phyloP scores from a whole-genome alignment of 1,140 invertebrate genomes.

The Rhyzopertha dominica region DNA sequence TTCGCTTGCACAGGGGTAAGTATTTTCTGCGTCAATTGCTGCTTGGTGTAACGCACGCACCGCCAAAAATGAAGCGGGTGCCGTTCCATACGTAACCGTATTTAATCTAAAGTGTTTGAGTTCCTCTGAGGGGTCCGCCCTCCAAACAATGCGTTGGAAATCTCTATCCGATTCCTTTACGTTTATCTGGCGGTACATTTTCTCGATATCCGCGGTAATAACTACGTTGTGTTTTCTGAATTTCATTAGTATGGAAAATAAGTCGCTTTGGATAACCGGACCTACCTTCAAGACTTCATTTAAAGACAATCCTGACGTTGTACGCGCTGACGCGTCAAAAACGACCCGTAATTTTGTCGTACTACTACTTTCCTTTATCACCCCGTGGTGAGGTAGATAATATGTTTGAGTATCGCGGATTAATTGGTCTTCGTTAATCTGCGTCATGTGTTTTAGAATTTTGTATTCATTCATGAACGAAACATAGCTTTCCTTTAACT shows the following conservation, averaged over 20 bases:
- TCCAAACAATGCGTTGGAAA: conserved; percentile 28
- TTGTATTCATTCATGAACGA: conserved; percentile 42
- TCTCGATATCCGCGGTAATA: conserved; percentile 18
- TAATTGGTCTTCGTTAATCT: conserved; percentile 27
- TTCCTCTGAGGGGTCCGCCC: conserved; percentile 18
- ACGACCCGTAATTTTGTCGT: conserved; percentile 26
- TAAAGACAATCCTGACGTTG: conserved; percentile 29
- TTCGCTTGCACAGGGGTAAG: not conserved
- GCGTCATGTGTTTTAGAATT: conserved; percentile 28
- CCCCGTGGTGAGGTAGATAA: conserved; percentile 42
- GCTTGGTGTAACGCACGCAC: conserved; percentile 7
- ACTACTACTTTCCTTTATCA: conserved; percentile 23
- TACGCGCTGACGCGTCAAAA: conserved; percentile 27
- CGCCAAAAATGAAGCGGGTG: conserved; percentile 26
- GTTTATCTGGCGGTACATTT: conserved; percentile 36
- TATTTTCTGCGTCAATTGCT: conserved; percentile 5
- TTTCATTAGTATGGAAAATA: conserved; percentile 37
- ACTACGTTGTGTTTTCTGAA: conserved; percentile 37
- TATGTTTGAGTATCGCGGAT: conserved; percentile 21
- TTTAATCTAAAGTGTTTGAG: conserved; percentile 29
- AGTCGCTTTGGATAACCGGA: conserved; percentile 38
- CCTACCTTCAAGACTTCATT: conserved; percentile 38
- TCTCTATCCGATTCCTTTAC: conserved; percentile 19
- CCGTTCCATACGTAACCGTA: conserved; percentile 30
- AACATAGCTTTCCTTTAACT: conserved; percentile 19